A percentile compares a stretch with the other conserved stretches of the same genome.
Evolutionary conservation across 2,888 invertebrate species (phyloP).

Genomic region (Teinopalpus imperialis): DNA sequence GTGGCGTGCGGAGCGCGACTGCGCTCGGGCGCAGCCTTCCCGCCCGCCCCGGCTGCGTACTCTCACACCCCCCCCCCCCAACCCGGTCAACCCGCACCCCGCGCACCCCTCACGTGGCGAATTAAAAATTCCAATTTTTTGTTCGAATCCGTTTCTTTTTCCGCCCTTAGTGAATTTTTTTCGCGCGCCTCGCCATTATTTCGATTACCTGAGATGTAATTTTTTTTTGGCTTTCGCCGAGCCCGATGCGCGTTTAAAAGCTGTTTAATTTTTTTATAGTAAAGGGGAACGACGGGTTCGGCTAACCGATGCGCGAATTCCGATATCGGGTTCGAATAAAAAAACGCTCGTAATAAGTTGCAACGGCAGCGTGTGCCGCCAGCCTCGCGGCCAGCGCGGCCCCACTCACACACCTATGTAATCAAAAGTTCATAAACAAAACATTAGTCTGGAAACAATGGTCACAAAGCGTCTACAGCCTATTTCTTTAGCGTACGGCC

Average conservation of each 20-base stretch:
- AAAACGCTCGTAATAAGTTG: slow-evolving; percentile 39
- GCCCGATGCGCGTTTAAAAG: slow-evolving; percentile 75
- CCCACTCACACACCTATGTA: neutral
- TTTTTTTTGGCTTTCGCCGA: slow-evolving; percentile 67
- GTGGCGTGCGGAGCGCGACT: slow-evolving; percentile 24
- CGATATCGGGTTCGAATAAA: slow-evolving; percentile 68
- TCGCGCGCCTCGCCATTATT: slow-evolving; percentile 74
- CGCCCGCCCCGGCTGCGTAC: slow-evolving; percentile 25
- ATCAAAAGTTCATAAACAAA: too few relatives aligned
- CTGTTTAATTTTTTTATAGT: slow-evolving; percentile 75
- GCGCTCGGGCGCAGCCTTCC: slow-evolving; percentile 26
- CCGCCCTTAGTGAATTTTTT: slow-evolving; percentile 81
- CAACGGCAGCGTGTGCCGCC: neutral
- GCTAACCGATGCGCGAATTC: slow-evolving; percentile 77
- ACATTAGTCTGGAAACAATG: too few relatives aligned
- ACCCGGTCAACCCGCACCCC: slow-evolving; percentile 30
- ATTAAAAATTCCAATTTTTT: slow-evolving; percentile 75
- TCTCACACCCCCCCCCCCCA: slow-evolving; percentile 29
- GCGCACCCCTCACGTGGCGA: slow-evolving; percentile 55
- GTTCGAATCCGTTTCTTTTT: slow-evolving; percentile 78
- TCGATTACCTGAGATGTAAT: slow-evolving; percentile 78
- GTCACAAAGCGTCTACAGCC: too few relatives aligned
- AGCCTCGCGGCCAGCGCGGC: neutral
- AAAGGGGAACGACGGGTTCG: slow-evolving; percentile 73
- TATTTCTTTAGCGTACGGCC: too few relatives aligned